These are phyloP conservation scores for Nettapus auritus DNA, from an alignment of 2,113 vertebrate genomes.

Conservation along the genomic window DNA sequence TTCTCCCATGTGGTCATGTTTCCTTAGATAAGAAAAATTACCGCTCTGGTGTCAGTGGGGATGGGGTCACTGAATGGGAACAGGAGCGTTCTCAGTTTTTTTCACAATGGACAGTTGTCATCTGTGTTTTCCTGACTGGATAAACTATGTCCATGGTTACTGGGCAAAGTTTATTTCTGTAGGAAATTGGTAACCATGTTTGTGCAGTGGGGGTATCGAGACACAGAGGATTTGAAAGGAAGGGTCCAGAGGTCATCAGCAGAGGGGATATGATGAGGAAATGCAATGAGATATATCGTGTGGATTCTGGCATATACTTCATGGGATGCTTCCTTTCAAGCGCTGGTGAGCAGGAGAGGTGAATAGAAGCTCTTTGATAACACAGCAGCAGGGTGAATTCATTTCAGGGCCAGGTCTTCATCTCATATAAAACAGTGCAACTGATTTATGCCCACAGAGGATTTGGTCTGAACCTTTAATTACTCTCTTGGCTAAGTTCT, in stretches of 20 bases:
- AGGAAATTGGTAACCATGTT: conserved; percentile 72
- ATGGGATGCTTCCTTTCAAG: conserved; percentile 67
- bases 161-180: conserved; percentile 67
- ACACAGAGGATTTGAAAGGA: conserved; percentile 60
- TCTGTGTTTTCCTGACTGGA: conserved; percentile 63
- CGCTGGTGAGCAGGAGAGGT: neutral
- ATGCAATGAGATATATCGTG: conserved; percentile 46
- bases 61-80: conserved; percentile 52
- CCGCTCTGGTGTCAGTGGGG: conserved; percentile 5
- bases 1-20: conserved; percentile 70
- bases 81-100: conserved; percentile 17
- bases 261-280: conserved; percentile 67
- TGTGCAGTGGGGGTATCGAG: conserved; percentile 42
- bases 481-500: conserved; percentile 33
- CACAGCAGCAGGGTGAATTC: conserved; percentile 21
- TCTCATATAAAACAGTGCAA: neutral
- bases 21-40: conserved; percentile 71
- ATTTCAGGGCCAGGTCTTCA: conserved; percentile 17
- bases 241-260: conserved; percentile 57
- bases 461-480: conserved; percentile 33
- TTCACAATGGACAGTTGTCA: conserved; percentile 62
- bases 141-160: conserved; percentile 70
- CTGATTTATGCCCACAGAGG: conserved; percentile 23
- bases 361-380: conserved; percentile 55
- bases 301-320: conserved; percentile 55